phyloP scores from a whole-genome alignment of 2,888 invertebrate genomes.

The Gymnosoma rotundatum region DNA sequence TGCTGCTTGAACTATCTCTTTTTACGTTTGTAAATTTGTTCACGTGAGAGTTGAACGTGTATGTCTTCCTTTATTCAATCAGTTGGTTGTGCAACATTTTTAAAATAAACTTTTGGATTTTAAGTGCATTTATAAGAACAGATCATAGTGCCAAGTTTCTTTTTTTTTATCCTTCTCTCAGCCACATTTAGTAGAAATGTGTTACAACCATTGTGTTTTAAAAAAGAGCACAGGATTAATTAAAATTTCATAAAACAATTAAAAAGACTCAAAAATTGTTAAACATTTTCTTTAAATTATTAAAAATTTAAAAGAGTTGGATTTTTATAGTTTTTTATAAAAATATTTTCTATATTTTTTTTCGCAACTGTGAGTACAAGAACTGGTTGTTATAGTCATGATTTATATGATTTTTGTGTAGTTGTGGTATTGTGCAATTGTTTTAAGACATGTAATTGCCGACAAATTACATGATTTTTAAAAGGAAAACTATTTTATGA shows the following conservation, averaged over 20 bases:
- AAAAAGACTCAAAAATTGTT: no score
- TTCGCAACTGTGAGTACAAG: background rate
- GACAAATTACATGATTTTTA: constrained; percentile 55
- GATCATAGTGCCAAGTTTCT: constrained; percentile 52
- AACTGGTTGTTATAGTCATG: constrained; percentile 31
- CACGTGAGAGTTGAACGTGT: constrained; percentile 27
- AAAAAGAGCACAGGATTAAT: constrained; percentile 8
- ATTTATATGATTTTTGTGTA: constrained; percentile 56
- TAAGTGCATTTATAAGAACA: constrained; percentile 57
- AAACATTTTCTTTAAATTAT: background rate
- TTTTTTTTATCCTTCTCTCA: constrained; percentile 2
- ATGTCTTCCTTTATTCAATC: constrained; percentile 29
- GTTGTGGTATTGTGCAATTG: constrained; percentile 53
- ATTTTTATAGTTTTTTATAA: no score
- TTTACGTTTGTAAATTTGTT: constrained; percentile 22
- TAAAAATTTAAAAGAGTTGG: background rate
- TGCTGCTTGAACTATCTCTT: constrained; percentile 36
- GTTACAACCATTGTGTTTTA: constrained; percentile 4
- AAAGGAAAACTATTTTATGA: constrained; percentile 29
- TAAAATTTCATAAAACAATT: no score
- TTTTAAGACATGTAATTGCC: constrained; percentile 64
- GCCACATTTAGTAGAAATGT: constrained; percentile 1
- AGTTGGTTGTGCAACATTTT: constrained; percentile 44
- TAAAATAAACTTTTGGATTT: constrained; percentile 46
- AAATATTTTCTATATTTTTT: background rate